A percentile compares a stretch with the other conserved stretches of the same genome.
These are phyloP conservation scores for Gastrophryne carolinensis DNA, from an alignment of 2,797 vertebrate genomes.

Conservation along the genomic window DNA sequence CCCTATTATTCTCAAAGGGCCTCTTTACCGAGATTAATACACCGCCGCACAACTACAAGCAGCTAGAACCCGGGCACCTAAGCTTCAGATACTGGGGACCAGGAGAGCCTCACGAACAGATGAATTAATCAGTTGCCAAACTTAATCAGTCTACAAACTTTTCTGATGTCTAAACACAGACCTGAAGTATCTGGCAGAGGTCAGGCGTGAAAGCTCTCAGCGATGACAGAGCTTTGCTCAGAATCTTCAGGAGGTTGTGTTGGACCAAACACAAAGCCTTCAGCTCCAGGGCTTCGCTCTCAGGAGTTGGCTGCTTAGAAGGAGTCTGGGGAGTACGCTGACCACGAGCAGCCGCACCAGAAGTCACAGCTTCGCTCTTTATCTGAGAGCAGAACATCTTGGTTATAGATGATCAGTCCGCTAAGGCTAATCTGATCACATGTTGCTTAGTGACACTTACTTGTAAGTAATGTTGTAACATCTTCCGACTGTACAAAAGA, in stretches of 20 bases:
- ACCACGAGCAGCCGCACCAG: slow-evolving; percentile 71
- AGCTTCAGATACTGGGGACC: too few species aligned
- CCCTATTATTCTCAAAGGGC: too few species aligned
- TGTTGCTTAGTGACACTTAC: slow-evolving; percentile 61
- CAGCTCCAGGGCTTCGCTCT: slow-evolving; percentile 84
- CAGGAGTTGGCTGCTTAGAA: slow-evolving; percentile 70
- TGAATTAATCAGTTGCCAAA: too few species aligned
- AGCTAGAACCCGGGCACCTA: too few species aligned
- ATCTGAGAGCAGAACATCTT: slow-evolving; percentile 65
- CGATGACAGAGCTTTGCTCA: slow-evolving; percentile 90
- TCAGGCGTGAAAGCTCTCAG: slow-evolving; percentile 95
- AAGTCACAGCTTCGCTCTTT: slow-evolving; percentile 85
- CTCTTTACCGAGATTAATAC: too few species aligned
- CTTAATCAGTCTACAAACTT: too few species aligned
- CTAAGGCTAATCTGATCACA: background rate
- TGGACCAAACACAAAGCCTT: slow-evolving; percentile 86
- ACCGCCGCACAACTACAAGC: too few species aligned
- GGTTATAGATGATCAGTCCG: background rate
- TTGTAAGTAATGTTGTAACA: slow-evolving; percentile 97
- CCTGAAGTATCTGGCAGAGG: slow-evolving; percentile 94
- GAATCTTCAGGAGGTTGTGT: slow-evolving; percentile 93
- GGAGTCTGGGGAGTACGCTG: slow-evolving; percentile 72
- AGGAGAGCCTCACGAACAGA: too few species aligned
- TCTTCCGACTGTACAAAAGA: slow-evolving; percentile 95
- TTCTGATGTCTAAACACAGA: too few species aligned